Evolutionary conservation across 1,140 invertebrate genomes (phyloP).

Genomic region (Bombus confusus): DNA sequence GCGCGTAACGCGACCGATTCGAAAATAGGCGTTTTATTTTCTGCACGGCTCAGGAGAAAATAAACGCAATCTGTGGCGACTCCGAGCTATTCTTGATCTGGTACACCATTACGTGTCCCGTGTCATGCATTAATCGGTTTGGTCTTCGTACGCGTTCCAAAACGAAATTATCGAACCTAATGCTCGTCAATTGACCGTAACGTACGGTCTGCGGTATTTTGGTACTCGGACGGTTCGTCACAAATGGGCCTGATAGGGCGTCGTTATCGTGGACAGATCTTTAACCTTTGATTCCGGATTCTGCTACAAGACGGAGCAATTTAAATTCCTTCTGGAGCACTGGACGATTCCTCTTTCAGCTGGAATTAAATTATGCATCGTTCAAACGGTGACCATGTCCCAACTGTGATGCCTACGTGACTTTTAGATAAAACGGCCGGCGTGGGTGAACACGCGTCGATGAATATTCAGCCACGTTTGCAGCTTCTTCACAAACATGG

Average conservation of each 20-base stretch:
- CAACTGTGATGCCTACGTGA: slow-evolving; percentile 44
- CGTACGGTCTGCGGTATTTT: background rate
- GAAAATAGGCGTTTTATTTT: slow-evolving; percentile 74
- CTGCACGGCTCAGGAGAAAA: slow-evolving; percentile 67
- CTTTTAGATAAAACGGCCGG: slow-evolving; percentile 39
- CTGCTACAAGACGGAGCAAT: slow-evolving; percentile 47
- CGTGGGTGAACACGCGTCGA: slow-evolving; percentile 34
- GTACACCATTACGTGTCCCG: slow-evolving; percentile 50
- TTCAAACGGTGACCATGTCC: slow-evolving; percentile 34
- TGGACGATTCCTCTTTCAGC: slow-evolving; percentile 40
- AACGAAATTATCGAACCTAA: slow-evolving; percentile 23
- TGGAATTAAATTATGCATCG: slow-evolving; percentile 54
- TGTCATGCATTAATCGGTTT: slow-evolving; percentile 10
- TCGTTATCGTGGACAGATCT: slow-evolving; percentile 15
- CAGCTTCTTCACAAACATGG: background rate
- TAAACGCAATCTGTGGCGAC: slow-evolving; percentile 72
- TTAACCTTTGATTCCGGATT: slow-evolving; percentile 60
- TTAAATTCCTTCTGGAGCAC: slow-evolving; percentile 55
- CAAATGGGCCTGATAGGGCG: slow-evolving; percentile 1
- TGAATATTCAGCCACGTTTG: slow-evolving; percentile 46
- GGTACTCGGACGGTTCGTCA: background rate
- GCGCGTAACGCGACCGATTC: slow-evolving; percentile 55
- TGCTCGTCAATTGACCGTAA: background rate
- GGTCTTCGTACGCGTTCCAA: background rate
- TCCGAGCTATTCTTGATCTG: slow-evolving; percentile 63